Base-by-base conservation (phyloP, 2,113 vertebrate species). In the Entomyzon cyanotis region DNA sequence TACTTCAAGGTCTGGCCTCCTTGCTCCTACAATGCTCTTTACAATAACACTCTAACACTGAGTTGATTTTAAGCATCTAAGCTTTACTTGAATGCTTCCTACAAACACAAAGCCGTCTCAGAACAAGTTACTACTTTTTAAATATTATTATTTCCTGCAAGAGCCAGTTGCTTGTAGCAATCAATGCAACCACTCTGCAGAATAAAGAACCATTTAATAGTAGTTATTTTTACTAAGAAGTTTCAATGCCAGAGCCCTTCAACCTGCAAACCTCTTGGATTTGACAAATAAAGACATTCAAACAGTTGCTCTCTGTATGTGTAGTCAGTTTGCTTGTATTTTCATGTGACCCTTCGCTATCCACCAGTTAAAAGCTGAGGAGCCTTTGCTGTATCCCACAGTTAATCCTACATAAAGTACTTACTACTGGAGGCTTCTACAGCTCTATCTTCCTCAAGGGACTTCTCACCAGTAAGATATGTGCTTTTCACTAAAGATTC, bases 341-440 rank as follows among this genome's bases (percentile, higher is more conserved):
- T 74, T 46, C 53, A 31, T 0, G 0, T 35, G 33, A 1, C 23
- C 42, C 42, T 80, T 65, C 0, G 0, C 77, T 33, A 42, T 23
- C 68, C 31, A 49, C 17, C 67, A 53, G 20, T 27, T 68, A n/a
- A 50, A 93, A 35, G 63, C 10, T 44, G 65, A 73, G 56, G 30
- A n/a, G 5, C 17, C 28, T 56, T 5, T 76, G 44, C 75, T 42
- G 28, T 10, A 78, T 46, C 64, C 60, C 73, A 89, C 30, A 67
- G 52, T 42, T 42, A 33, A 71, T 42, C 52, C 49, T 13, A 47
- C 15, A 49, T 24, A 55, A 55, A 22, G 28, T 8, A 55, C 19
- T 78, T 25, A 30, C 15, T 50, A 10, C 3, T 39, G 28, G 21
- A 68, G 52, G 62, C 22, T 59, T 56, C 41, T 35, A 21, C 56